Evolutionary conservation across 2,113 vertebrate genomes (phyloP).

Genomic region (Alouatta palliata): DNA sequence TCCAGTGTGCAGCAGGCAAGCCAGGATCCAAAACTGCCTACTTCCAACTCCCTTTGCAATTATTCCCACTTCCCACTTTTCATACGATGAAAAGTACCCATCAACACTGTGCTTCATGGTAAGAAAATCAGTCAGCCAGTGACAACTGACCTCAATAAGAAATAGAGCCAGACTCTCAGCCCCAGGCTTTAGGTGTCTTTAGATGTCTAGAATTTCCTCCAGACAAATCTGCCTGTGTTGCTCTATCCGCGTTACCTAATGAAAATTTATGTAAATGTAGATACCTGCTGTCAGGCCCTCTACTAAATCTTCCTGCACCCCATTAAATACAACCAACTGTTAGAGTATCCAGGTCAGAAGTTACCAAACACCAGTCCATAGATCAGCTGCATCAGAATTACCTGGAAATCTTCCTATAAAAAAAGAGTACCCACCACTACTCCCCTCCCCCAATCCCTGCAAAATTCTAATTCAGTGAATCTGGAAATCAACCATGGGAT

Average conservation of each 20-base stretch:
- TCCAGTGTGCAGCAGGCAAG: background rate
- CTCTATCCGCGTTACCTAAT: background rate
- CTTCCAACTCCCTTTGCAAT: background rate
- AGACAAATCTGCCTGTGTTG: background rate
- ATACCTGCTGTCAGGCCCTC: background rate
- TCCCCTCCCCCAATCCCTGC: background rate
- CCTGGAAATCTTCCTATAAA: background rate
- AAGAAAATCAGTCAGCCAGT: background rate
- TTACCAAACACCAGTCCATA: background rate
- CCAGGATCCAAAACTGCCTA: background rate
- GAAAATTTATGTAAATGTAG: conserved; percentile 1
- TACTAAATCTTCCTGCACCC: background rate
- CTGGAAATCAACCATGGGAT: background rate
- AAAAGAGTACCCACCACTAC: background rate
- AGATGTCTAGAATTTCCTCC: background rate
- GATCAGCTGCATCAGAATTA: background rate
- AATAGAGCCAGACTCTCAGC: conserved; percentile 17
- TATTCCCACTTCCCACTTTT: background rate
- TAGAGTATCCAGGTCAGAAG: background rate
- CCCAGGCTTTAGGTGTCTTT: background rate
- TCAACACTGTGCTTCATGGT: background rate
- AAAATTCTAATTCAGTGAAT: background rate
- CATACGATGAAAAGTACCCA: background rate
- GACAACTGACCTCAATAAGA: conserved; percentile 21
- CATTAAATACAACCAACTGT: background rate